Evolutionary conservation across 2,797 vertebrate genomes (phyloP), one percentile per base, ranked within the genome.

Genomic region (Clarias pachynema): DNA sequence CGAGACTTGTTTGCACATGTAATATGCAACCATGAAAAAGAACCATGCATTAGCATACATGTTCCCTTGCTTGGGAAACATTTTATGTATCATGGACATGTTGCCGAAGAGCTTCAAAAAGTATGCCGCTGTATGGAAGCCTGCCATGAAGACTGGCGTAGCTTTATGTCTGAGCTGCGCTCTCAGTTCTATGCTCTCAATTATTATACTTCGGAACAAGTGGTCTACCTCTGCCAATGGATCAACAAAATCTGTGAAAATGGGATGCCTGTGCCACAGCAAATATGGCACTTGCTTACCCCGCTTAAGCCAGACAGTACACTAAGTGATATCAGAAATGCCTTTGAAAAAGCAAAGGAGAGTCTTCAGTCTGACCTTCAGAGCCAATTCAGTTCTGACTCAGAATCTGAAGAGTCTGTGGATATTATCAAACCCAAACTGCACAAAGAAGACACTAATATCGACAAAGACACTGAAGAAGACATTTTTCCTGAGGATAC

Each of bases 161-260:
- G 82, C 68, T 93, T 94, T 84, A 81, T 96, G 82, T 59, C 88
- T 2, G 89, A 91, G 60, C 92, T 92, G 87, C 94, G 95, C 34
- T 93, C 91, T 26, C 75, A 73, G 24, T 95, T 92, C 86, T 89
- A 85, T 69, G n/a, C 93, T 34, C 88, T 96, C 81, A 96, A 96
- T 90, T 90, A 93, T 85, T 96, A 91, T 91, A 95, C 93, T 3
- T 94, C 95, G 0, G 94, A 93, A 78, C 96, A 96, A 91, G 81
- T 96, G 59, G 93, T 96, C 66, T 95, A 93, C 80, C 87, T 96
- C 75, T 93, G 95, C 62, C 85, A 92, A 70, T 93, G 93, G 90
- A 81, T 96, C 60, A 89, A 91, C 84, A 81, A 69, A 26, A 86
- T 91, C 78, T 91, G 88, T 74, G 77, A 57, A 16, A 44, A 14